Base-by-base conservation (phyloP, 2,888 invertebrate genomes). In the Cosmia pyralina region DNA sequence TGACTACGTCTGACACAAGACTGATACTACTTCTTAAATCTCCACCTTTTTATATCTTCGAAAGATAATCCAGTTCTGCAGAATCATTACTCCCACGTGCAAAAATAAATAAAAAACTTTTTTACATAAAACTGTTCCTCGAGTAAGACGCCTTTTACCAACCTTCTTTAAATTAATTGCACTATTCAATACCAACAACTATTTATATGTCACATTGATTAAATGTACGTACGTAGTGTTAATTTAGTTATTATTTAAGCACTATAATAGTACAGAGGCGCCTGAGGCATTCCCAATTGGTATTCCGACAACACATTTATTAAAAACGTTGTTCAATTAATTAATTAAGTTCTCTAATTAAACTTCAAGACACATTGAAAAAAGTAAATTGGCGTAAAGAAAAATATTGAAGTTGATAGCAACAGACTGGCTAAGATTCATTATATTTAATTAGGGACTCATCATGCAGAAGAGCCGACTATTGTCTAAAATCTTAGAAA, bases 1-100 rank as follows among this genome's bases (percentile, higher is more conserved):
- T 88, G 90, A 92, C 93, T 93, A 91, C 93, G 92, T 90, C 87
- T 88, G 87, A 82, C 88, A 85, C 83, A 83, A 81, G 79, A 90
- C 80, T 93, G 92, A 91, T 91, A 78, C 73, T 44, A 64, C 57
- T 50, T 69, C 66, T 76, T 60, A 48, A 59, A 59, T 59, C 50
- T 41, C 55, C 78, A 78, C 79, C 88, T 89, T 90, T 93, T 88
- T 93, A 93, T 92, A 93, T 85, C 80, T 75, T 83, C 77, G 77
- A 85, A 79, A 77, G 41, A 65, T 77, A 81, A 72, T 81, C 81
- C 81, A 75, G 85, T 86, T 86, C 58, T 81, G 75, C 46, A 82
- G 76, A 82, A 87, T 72, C 87, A 87, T 41, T 48, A 63, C 22
- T 44, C 3, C 1, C 34, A 70, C 28, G 3, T 28, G 41, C 22